Percentiles rank a stretch among this genome's conserved stretches.
These are phyloP conservation scores for Steinernema feltiae DNA, from an alignment of 1,140 invertebrate species.

Conservation along the genomic window DNA sequence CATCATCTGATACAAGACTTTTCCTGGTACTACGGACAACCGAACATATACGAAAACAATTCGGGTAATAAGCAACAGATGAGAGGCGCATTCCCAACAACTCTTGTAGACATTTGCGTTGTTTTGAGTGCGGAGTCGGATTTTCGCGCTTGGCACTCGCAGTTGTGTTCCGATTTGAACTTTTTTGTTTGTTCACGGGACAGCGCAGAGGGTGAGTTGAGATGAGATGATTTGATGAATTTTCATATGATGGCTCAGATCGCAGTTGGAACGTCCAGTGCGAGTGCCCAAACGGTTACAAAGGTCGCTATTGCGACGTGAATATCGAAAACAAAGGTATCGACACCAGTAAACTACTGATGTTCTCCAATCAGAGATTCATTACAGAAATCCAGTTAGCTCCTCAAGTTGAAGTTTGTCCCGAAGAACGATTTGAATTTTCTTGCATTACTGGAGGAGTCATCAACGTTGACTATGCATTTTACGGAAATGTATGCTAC, in stretches of 20 bases:
- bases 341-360: background rate
- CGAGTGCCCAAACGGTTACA: background rate
- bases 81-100: background rate
- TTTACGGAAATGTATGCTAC: background rate
- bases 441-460: background rate
- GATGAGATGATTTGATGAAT: background rate
- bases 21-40: background rate
- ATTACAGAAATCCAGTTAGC: background rate
- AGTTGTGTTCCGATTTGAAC: background rate
- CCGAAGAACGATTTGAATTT: background rate
- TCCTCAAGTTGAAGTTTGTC: background rate
- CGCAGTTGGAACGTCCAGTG: background rate
- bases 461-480: slow-evolving; percentile 4
- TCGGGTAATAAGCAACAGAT: background rate
- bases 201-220: background rate
- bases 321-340: background rate
- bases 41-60: background rate
- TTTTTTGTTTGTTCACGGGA: slow-evolving; percentile 4
- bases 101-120: slow-evolving; percentile 1
- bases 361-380: background rate
- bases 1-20: background rate
- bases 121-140: background rate
- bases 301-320: background rate
- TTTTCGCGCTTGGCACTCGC: background rate
- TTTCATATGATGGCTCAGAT: no score